Conservation (phyloP, 2,797 vertebrate species). For the Tokudaia tokunoshimensis region DNA sequence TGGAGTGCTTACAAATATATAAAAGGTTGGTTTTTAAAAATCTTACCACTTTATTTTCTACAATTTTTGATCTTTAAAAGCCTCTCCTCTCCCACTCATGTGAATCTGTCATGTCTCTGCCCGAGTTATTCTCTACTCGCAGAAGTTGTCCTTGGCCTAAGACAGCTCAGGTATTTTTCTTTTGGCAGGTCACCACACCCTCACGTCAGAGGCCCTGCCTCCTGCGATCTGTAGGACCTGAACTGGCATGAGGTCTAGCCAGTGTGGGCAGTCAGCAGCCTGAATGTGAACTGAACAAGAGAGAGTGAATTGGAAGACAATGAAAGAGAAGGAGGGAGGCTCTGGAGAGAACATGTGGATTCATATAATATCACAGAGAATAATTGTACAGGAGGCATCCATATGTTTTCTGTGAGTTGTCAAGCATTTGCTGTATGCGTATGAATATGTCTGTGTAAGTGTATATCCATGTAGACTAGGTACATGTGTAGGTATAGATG, state of each 20-base stretch:
- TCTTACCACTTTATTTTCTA: conserved; percentile 58
- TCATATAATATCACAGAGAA: background rate
- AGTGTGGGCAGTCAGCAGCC: background rate
- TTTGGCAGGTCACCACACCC: background rate
- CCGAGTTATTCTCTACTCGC: fast-evolving
- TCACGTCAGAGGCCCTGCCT: background rate
- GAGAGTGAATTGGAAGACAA: conserved; percentile 12
- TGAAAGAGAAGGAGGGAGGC: background rate
- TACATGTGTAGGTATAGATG: background rate
- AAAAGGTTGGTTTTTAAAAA: conserved; percentile 49
- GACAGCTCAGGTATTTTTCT: background rate
- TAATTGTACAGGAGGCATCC: background rate
- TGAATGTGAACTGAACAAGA: background rate
- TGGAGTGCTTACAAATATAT: background rate
- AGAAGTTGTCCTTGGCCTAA: background rate
- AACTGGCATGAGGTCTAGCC: background rate
- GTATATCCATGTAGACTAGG: background rate
- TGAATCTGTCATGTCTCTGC: background rate
- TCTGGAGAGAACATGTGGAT: background rate
- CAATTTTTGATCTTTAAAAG: conserved; percentile 8
- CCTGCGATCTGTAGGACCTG: background rate
- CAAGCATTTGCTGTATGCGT: background rate
- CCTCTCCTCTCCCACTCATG: background rate
- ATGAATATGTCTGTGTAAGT: background rate
- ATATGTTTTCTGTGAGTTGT: background rate